Percentiles rank a stretch among this genome's conserved stretches.
Evolutionary conservation across 1,140 invertebrate genomes (phyloP).

Genomic region (Nymphalis io): DNA sequence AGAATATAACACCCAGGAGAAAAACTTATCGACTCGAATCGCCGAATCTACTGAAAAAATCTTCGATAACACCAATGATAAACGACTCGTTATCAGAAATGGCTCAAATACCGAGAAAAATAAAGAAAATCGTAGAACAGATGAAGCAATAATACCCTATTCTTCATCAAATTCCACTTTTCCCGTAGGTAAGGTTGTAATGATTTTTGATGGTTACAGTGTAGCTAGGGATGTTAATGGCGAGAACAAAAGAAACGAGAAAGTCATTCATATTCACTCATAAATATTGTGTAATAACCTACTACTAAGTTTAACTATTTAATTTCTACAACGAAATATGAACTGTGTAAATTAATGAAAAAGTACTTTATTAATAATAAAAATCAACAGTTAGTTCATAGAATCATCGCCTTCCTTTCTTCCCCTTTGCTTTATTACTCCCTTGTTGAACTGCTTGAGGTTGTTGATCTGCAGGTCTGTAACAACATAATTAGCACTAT

Average conservation of each 20-base stretch:
- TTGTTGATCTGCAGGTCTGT: slow-evolving; percentile 71
- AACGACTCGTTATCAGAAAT: slow-evolving; percentile 66
- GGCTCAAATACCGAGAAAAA: slow-evolving; percentile 64
- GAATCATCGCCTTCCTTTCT: slow-evolving; percentile 73
- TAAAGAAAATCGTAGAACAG: slow-evolving; percentile 65
- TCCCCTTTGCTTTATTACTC: slow-evolving; percentile 71
- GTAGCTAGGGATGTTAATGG: slow-evolving; percentile 71
- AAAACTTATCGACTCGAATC: slow-evolving; percentile 53
- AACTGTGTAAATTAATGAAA: slow-evolving; percentile 4
- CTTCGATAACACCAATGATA: slow-evolving; percentile 62
- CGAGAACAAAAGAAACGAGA: slow-evolving; percentile 62
- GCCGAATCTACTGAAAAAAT: slow-evolving; percentile 60
- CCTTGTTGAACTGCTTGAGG: slow-evolving; percentile 63
- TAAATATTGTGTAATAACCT: slow-evolving; percentile 21
- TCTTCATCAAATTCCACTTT: slow-evolving; percentile 21
- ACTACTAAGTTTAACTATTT: background rate
- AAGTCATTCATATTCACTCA: slow-evolving; percentile 52
- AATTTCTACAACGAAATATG: slow-evolving; percentile 23
- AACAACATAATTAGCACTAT: slow-evolving; percentile 32
- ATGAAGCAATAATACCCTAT: slow-evolving; percentile 56
- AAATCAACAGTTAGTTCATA: slow-evolving; percentile 13
- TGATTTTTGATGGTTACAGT: slow-evolving; percentile 75
- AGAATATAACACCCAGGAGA: slow-evolving; percentile 54
- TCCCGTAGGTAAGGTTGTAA: slow-evolving; percentile 53
- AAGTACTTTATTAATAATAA: slow-evolving; percentile 2